Conservation (phyloP, 2,888 invertebrate species). For the Pelosia muscerda region DNA sequence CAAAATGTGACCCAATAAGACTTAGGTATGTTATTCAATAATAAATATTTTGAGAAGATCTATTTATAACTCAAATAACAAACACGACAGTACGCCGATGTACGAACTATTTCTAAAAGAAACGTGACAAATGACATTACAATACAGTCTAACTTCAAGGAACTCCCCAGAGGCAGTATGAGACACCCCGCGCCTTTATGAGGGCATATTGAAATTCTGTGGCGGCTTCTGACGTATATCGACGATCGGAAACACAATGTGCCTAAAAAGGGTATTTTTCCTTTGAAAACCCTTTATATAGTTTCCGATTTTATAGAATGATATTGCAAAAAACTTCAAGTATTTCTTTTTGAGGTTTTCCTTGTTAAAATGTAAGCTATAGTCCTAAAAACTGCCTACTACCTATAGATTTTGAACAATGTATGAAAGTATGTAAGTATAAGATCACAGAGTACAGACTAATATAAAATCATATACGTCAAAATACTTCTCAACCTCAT, state of each 20-base stretch:
- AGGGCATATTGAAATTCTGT: conserved; percentile 66
- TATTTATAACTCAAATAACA: conserved; percentile 1
- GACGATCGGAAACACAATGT: conserved; percentile 26
- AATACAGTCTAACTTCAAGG: conserved; percentile 47
- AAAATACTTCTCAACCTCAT: too few species aligned
- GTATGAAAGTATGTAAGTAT: neutral
- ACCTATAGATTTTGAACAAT: neutral
- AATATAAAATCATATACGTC: too few species aligned
- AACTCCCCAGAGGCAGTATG: conserved; percentile 57
- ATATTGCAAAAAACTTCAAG: neutral
- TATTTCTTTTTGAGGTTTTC: neutral
- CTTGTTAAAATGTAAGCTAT: neutral
- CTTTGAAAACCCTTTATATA: conserved; percentile 5
- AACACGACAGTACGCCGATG: neutral
- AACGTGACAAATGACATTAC: conserved; percentile 45
- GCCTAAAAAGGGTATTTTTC: conserved; percentile 20
- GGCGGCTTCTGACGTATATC: conserved; percentile 51
- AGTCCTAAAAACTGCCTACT: neutral
- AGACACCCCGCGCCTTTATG: conserved; percentile 57
- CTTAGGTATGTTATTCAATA: neutral
- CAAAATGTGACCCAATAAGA: neutral
- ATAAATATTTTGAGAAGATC: neutral
- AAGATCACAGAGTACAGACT: too few species aligned
- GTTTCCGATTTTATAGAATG: conserved; percentile 10
- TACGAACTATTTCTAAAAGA: conserved; percentile 5